Base-by-base conservation (phyloP, 2,797 vertebrate genomes). In the Ibycter americanus region DNA sequence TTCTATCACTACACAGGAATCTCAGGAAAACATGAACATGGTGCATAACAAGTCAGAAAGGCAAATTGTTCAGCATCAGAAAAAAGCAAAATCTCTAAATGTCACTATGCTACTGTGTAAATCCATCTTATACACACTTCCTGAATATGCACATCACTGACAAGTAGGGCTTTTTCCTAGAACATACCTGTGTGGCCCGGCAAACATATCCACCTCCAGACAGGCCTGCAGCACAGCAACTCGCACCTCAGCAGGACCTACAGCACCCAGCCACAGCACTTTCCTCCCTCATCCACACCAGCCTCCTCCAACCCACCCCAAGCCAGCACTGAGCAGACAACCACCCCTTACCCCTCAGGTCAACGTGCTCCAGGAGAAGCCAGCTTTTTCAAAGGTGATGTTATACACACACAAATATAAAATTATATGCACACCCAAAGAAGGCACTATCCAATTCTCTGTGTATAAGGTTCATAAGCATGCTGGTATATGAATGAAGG, bases 381-480 rank as follows among this genome's bases (percentile, higher is more conserved):
- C 68, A 83, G 20, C 12, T 58, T 70, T 86, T 73, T 19, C 83
- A 86, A 88, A 85, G 42, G 51, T 2, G 0, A 31, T 5, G 13
- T 18, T 44, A 65, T 3, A 78, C 9, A 25, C 0, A 0, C 12
- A 19, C 5, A 11, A 58, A 20, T 51, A 42, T 7, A 58, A 86
- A 87, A 52, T 21, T 46, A 51, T 6, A 73, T 4, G 15, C 16
- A 25, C 3, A 54, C 12, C 3, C 38, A 71, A 89, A 61, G 15
- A 40, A 63, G 36, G 20, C 8, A 36, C 27, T 47, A 44, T 19
- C 26, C 51, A 42, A 8, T 66, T 12, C 6, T 52, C 51, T 23
- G 9, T 13, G 14, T 14, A 11, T 27, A 40, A 40, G 17, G 38
- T 8, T 77, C 49, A 65, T 34, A 63, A 71, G 19, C 15, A 31